phyloP scores from a whole-genome alignment of 2,113 vertebrate genomes.

The Epinephelus fuscoguttatus region DNA sequence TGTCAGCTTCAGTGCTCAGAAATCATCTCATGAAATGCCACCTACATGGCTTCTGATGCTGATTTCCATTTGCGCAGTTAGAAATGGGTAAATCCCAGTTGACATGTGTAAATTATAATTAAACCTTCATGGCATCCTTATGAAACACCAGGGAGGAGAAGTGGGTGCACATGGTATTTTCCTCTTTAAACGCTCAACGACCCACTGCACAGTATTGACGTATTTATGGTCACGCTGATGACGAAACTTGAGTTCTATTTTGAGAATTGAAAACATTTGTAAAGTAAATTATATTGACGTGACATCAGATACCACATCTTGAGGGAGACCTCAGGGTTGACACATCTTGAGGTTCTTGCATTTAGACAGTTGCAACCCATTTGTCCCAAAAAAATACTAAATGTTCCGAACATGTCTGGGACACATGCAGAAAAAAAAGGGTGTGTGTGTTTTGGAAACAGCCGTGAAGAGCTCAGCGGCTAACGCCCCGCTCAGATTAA shows the following conservation, averaged over 20 bases:
- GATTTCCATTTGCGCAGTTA: background rate
- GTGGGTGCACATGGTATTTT: background rate
- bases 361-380: conserved; percentile 4
- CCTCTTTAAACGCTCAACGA: background rate
- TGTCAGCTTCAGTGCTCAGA: background rate
- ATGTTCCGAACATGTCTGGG: conserved; percentile 11
- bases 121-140: background rate
- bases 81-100: conserved; percentile 15
- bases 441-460: conserved; percentile 38
- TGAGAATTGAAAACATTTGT: conserved; percentile 21
- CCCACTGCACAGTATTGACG: conserved; percentile 4
- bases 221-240: background rate
- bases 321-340: conserved; percentile 13
- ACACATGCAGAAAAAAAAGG: background rate
- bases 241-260: conserved; percentile 36
- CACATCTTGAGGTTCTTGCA: conserved; percentile 10
- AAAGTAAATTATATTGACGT: background rate
- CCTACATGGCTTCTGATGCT: no score
- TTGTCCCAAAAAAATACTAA: conserved; percentile 10
- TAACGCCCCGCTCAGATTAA: conserved; percentile 30
- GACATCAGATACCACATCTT: conserved; percentile 34
- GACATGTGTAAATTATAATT: conserved; percentile 9
- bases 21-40: background rate
- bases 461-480: background rate
- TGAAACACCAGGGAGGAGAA: conserved; percentile 3